Percentiles rank a stretch among this genome's conserved stretches.
Evolutionary conservation across 2,797 vertebrate species (phyloP).

Genomic region (Acrossocheilus wenchowensis): DNA sequence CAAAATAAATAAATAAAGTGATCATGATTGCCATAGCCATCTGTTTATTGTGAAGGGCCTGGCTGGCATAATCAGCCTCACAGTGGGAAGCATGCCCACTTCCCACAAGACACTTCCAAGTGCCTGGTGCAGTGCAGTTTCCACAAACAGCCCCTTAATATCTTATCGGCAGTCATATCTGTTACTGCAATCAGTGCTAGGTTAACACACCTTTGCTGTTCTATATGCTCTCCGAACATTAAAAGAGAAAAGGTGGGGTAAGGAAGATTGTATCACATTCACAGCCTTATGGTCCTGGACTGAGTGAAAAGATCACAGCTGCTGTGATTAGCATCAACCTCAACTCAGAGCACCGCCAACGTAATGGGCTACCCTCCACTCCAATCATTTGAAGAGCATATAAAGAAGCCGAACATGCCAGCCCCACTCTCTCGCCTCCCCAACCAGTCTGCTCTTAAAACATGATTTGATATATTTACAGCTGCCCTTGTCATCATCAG

Average conservation of each 20-base stretch:
- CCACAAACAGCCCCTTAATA: slow-evolving; percentile 16
- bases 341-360: slow-evolving; percentile 57
- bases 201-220: slow-evolving; percentile 38
- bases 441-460: slow-evolving; percentile 8
- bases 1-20: slow-evolving; percentile 34
- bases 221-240: slow-evolving; percentile 25
- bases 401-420: slow-evolving; percentile 50
- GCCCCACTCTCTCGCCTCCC: slow-evolving; percentile 27
- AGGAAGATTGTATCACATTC: slow-evolving; percentile 44
- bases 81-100: slow-evolving; percentile 46
- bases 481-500: slow-evolving; percentile 1
- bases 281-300: slow-evolving; percentile 24
- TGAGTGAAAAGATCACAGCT: slow-evolving; percentile 51
- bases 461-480: slow-evolving; percentile 35
- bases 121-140: slow-evolving; percentile 19
- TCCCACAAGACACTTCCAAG: slow-evolving; percentile 40
- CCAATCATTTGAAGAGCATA: slow-evolving; percentile 62
- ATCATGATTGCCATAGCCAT: slow-evolving; percentile 51
- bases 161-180: slow-evolving; percentile 40
- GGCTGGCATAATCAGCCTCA: slow-evolving; percentile 57
- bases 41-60: slow-evolving; percentile 53
- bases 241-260: slow-evolving; percentile 36
- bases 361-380: slow-evolving; percentile 55
- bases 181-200: slow-evolving; percentile 35
- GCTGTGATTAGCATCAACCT: slow-evolving; percentile 54